Percentiles rank a stretch among this genome's conserved stretches.
Conservation (phyloP, 2,888 invertebrate genomes). For the Carabus problematicus region DNA sequence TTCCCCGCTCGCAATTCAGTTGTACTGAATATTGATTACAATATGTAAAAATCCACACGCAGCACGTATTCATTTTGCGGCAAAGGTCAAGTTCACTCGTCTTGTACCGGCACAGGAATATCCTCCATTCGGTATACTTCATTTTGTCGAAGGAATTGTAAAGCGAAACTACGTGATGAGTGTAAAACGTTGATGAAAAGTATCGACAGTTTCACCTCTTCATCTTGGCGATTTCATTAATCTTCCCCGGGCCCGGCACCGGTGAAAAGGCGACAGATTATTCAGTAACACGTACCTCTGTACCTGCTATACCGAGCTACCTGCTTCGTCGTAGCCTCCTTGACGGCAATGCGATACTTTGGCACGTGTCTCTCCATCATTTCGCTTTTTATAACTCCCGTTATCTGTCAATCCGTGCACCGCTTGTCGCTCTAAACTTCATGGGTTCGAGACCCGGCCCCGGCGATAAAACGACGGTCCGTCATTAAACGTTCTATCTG, state of each 20-base stretch:
- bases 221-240: constrained; percentile 1
- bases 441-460: not conserved
- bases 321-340: too few species aligned
- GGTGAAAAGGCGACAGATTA: constrained; percentile 12
- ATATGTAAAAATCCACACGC: too few species aligned
- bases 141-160: too few species aligned
- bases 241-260: not conserved
- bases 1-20: constrained; percentile 15
- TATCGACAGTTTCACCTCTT: too few species aligned
- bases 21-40: too few species aligned
- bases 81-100: too few species aligned
- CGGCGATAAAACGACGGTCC: constrained; percentile 28
- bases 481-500: constrained; percentile 34
- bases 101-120: too few species aligned
- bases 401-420: constrained; percentile 28
- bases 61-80: not conserved
- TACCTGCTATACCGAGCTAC: not conserved
- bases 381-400: constrained; percentile 27
- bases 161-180: too few species aligned
- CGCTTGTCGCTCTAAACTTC: too few species aligned
- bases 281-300: constrained; percentile 3
- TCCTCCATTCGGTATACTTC: too few species aligned
- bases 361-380: constrained; percentile 11
- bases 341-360: too few species aligned
- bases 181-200: too few species aligned